Evolutionary conservation across 2,888 invertebrate species (phyloP), one percentile per base, ranked within the genome.

Genomic region (Athripsodes cinereus): DNA sequence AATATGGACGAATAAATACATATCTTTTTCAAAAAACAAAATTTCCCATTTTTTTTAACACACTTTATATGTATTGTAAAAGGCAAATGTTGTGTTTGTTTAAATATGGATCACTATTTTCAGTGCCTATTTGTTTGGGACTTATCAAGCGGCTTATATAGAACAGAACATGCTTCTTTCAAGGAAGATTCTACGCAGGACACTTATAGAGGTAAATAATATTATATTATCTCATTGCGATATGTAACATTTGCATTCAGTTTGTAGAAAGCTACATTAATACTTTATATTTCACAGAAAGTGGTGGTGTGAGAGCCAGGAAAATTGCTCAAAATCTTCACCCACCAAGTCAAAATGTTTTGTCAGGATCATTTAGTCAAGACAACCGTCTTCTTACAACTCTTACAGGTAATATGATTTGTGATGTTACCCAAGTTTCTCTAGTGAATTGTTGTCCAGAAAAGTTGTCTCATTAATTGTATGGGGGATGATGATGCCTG

Each of bases 41-140:
- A 11, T 31, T 11, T 11, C 6, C 31, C 31, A 31, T 31, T 31
- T 31, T 31, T 31, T 6, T 31, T 31, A 31, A 11, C 6, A 31
- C 11, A 31, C 6, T 11, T 31, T 31, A 31, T 11, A 11, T 11
- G n/a, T n/a, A n/a, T n/a, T n/a, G n/a, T n/a, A n/a, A n/a, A n/a
- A n/a, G n/a, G n/a, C n/a, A n/a, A n/a, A 31, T 31, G 31, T 31
- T 31, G 6, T 31, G 11, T 8, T n/a, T n/a, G n/a, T n/a, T n/a
- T n/a, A n/a, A n/a, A n/a, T n/a, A n/a, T n/a, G n/a, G n/a, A n/a
- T n/a, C n/a, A n/a, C n/a, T 26, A 40, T 50, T 60, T 69, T 1
- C 69, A 79, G 79, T 79, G 78, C 56, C 65, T 79, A 21, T 79
- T 79, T 63, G 75, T 77, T 22, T 79, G 78, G 78, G 77, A 79